Base-by-base conservation (phyloP, 2,888 invertebrate genomes). In the Ichneumoninae sp. region DNA sequence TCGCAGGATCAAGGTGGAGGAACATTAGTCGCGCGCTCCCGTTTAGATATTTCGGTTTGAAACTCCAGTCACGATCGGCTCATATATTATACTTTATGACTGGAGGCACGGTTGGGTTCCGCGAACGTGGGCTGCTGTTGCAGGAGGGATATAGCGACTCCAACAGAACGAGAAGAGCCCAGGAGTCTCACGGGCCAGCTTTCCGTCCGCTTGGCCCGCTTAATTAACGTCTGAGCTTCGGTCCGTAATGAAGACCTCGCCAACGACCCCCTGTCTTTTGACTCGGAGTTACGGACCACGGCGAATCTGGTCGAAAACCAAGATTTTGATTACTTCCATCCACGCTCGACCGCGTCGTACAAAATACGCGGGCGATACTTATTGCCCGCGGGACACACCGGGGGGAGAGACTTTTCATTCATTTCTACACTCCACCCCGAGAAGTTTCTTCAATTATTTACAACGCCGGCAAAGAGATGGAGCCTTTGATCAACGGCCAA, bases 281-380 rank as follows among this genome's bases (percentile, higher is more conserved):
- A 86, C 85, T 87, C 83, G 83, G 65, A 88, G 86, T 89, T 87
- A 88, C 86, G 78, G 78, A 85, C 78, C 71, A 70, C 75, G 40
- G 68, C 69, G 71, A 44, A n/a, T 70, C 47, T 81, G 70, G 10
- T 71, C 71, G 63, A 83, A 87, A 87, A 86, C 86, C 88, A 90
- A 91, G 89, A 91, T 90, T 92, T 89, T 92, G 89, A 92, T 92
- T 92, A 92, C 90, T 89, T 87, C 84, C 80, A 78, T 71, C 78
- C 47, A 76, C 63, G 79, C 76, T 74, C 19, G 26, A 40, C 33
- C 47, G 47, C 63, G 26, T 52, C 65, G 52, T 73, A 10, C 52
- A 44, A 76, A 80, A 70, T 66, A 44, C 44, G 5, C 60, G 54
- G n/a, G 26, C 79, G 30, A 68, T 77, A 68, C 54, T 77, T 44